These are phyloP conservation scores for Epizoanthus illoricatus DNA, from an alignment of 92 coral and sea anemone genomes.

Conservation along the genomic window DNA sequence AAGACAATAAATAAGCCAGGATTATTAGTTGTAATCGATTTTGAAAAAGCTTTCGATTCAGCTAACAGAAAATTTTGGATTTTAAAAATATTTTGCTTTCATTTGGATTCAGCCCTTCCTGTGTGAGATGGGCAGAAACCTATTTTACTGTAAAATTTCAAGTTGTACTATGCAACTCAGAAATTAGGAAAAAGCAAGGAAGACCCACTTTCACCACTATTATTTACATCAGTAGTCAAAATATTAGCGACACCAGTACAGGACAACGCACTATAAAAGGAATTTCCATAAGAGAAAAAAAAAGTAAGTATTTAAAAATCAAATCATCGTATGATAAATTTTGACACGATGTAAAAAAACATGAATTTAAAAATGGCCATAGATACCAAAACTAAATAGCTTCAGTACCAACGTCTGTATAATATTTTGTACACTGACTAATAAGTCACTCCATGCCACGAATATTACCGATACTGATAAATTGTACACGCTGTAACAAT, in stretches of 20 bases:
- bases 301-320: conserved; percentile 14
- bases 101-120: conserved; percentile 29
- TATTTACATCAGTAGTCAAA: conserved; percentile 30
- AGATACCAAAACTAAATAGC: background rate
- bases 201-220: conserved; percentile 38
- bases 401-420: background rate
- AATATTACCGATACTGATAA: background rate
- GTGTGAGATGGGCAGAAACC: no score
- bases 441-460: no score
- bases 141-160: background rate
- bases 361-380: background rate
- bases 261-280: conserved; percentile 26
- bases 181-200: conserved; percentile 35
- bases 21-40: conserved; percentile 26
- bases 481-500: background rate
- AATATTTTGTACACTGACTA: background rate
- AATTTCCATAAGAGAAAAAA: conserved; percentile 3
- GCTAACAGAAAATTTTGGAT: conserved; percentile 8
- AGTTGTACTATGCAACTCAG: conserved; percentile 6
- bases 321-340: no score
- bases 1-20: conserved; percentile 4
- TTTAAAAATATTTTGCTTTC: conserved; percentile 2
- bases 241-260: conserved; percentile 31
- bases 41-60: conserved; percentile 25
- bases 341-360: no score